phyloP scores from a whole-genome alignment of 2,113 vertebrate genomes.

The Stercorarius parasiticus region DNA sequence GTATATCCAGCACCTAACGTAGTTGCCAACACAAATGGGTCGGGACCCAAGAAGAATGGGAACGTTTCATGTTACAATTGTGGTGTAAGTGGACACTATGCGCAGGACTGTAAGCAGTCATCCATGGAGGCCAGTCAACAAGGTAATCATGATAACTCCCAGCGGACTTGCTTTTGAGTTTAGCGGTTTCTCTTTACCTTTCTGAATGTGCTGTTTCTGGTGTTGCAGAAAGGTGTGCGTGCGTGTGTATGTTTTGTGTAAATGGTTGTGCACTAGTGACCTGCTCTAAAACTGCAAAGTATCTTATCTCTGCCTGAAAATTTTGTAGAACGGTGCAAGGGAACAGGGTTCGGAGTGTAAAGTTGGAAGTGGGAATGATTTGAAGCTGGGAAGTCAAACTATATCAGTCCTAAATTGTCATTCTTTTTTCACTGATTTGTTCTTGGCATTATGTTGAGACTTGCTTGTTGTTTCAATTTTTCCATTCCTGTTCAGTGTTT shows the following conservation, averaged over 20 bases:
- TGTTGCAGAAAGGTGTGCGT: conserved; percentile 56
- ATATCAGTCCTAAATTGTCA: neutral
- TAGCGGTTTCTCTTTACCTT: conserved; percentile 56
- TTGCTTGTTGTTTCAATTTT: neutral
- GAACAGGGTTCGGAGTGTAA: neutral
- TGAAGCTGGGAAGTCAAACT: neutral
- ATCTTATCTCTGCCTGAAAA: conserved; percentile 47
- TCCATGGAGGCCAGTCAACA: conserved; percentile 88
- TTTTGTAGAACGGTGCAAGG: conserved; percentile 11
- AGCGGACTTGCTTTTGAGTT: conserved; percentile 79
- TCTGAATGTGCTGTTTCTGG: conserved; percentile 53
- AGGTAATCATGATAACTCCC: conserved; percentile 85
- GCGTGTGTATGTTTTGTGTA: conserved; percentile 58
- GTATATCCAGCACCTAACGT: conserved; percentile 81
- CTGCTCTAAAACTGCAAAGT: conserved; percentile 42
- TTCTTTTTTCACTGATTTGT: neutral
- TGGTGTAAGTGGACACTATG: conserved; percentile 89
- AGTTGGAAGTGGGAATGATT: neutral
- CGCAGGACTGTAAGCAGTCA: conserved; percentile 94
- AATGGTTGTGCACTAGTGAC: conserved; percentile 59
- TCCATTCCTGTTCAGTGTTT: neutral
- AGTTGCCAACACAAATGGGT: conserved; percentile 80
- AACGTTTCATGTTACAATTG: conserved; percentile 96
- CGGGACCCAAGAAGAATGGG: conserved; percentile 90
- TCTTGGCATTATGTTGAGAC: neutral